Evolutionary conservation across 2,888 invertebrate genomes (phyloP).

Genomic region (Chymomyza caudatula): DNA sequence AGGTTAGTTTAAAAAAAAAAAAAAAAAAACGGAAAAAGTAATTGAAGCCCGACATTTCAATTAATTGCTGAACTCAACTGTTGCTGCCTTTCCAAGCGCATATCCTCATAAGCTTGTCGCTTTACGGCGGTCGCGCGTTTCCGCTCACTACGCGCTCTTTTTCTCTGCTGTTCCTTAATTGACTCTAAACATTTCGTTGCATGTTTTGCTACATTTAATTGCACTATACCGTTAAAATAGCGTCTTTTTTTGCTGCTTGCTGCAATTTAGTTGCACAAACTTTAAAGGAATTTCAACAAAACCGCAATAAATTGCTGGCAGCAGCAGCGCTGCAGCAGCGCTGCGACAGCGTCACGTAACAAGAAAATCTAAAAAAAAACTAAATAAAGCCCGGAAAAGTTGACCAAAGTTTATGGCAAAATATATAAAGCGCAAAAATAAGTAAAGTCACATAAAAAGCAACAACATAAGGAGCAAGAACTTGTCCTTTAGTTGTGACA

Average conservation of each 20-base stretch:
- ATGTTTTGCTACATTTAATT: background rate
- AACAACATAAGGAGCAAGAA: constrained; percentile 8
- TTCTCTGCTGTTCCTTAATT: background rate
- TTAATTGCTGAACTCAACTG: background rate
- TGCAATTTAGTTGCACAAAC: constrained; percentile 42
- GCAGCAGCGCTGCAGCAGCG: background rate
- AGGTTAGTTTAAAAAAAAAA: background rate
- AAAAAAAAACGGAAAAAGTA: background rate
- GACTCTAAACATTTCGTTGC: background rate
- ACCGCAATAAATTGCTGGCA: constrained; percentile 51
- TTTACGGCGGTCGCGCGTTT: background rate
- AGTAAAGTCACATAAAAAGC: constrained; percentile 42
- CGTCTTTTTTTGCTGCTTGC: constrained; percentile 33
- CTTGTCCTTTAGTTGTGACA: background rate
- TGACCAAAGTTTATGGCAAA: constrained; percentile 53
- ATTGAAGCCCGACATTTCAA: background rate
- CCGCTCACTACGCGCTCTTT: background rate
- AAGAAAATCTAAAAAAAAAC: background rate
- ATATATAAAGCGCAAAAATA: constrained; percentile 28
- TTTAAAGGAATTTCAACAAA: constrained; percentile 60
- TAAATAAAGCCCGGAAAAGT: constrained; percentile 36
- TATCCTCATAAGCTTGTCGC: background rate
- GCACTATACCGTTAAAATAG: too few species aligned
- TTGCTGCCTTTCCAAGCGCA: background rate
- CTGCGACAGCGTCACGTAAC: background rate